Base-by-base conservation (phyloP, 2,888 invertebrate genomes). In the Cremastinae sp. region DNA sequence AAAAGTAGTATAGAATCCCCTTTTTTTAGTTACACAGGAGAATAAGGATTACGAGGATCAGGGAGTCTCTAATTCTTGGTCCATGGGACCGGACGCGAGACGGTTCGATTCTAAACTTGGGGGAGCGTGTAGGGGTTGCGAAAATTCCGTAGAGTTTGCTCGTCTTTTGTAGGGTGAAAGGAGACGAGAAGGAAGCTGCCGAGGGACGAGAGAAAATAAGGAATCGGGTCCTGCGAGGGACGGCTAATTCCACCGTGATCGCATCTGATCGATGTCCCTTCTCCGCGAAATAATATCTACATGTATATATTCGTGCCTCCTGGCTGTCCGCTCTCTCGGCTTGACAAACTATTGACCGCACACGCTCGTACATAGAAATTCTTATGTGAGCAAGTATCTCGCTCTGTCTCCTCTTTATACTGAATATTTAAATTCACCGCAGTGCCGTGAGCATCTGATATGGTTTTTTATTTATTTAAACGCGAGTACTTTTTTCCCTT, bases 191-290 rank as follows among this genome's bases (percentile, higher is more conserved):
- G n/a, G n/a, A n/a, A n/a, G n/a, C n/a, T n/a, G n/a, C n/a, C n/a
- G 75, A 70, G 72, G 65, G 65, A 78, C 76, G 81, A 79, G 43
- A 62, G 47, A 38, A 75, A 75, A 74, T 80, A 83, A 86, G 83
- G 82, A 83, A 82, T 28, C 82, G 83, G 83, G 82, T 84, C 82
- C 88, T 87, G 88, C 85, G 83, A 87, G 86, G 88, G 89, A 88
- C 88, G 87, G 87, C 87, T 89, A 89, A 89, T 89, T 89, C 87
- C 85, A 86, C 84, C 83, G 86, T 86, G 86, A 88, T 88, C 87
- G 84, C 84, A 86, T 82, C 88, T 88, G 89, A 89, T 89, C 88
- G 88, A 89, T 89, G 89, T 87, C 87, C 85, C 83, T 83, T 79
- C 81, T 80, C 83, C 62, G 38, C 65, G 36, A 61, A 22, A 53